phyloP scores from a whole-genome alignment of 1,140 invertebrate genomes.

The Diachasmimorpha longicaudata region DNA sequence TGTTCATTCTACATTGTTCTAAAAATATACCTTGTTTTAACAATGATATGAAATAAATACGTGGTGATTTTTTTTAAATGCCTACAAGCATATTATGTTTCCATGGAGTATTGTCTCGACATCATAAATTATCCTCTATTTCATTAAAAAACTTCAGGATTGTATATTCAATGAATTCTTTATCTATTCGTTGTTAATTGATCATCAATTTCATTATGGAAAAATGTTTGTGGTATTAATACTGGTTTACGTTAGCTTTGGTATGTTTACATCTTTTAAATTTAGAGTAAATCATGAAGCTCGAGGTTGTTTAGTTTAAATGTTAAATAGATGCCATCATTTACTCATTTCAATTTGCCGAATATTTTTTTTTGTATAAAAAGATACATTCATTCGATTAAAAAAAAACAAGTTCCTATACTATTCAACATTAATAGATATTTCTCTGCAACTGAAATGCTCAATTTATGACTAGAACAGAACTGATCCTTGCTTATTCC shows the following conservation, averaged over 20 bases:
- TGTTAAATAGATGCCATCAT: neutral
- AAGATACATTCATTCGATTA: neutral
- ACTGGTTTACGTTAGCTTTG: slow-evolving; percentile 2
- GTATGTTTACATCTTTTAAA: neutral
- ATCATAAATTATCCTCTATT: slow-evolving; percentile 12
- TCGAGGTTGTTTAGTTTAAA: neutral
- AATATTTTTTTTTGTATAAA: neutral
- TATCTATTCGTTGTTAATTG: too few species aligned
- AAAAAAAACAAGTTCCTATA: neutral
- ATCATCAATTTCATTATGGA: neutral
- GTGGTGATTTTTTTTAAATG: neutral
- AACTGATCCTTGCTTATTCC: neutral
- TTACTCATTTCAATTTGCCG: neutral
- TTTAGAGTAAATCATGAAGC: neutral
- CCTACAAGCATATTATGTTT: slow-evolving; percentile 11
- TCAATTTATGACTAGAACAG: neutral
- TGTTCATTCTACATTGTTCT: neutral
- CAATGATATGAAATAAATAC: slow-evolving; percentile 12
- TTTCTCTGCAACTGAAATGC: neutral
- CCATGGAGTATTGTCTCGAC: slow-evolving; percentile 13
- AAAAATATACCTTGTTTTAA: neutral
- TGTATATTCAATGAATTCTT: too few species aligned
- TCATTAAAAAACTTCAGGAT: neutral
- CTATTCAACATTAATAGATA: slow-evolving; percentile 1
- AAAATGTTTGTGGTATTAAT: neutral